A percentile compares a stretch with the other conserved stretches of the same genome.
Conservation (phyloP, 2,888 invertebrate species). For the Conomelus anceps region DNA sequence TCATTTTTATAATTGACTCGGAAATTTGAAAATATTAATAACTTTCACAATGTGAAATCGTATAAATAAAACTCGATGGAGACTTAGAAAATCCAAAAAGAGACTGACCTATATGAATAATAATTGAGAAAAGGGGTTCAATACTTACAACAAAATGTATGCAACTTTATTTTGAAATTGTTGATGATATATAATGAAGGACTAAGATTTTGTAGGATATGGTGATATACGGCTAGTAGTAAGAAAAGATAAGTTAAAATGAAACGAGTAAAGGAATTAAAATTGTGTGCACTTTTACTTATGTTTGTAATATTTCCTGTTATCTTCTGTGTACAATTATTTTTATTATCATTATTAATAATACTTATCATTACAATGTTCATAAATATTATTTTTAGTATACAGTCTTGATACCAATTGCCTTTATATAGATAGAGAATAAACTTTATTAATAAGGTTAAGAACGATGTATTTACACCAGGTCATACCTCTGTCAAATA, state of each 20-base stretch:
- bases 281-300: not conserved
- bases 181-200: not conserved
- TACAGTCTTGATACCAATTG: conserved; percentile 28
- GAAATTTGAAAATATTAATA: not conserved
- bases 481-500: conserved; percentile 33
- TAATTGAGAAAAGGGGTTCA: not conserved
- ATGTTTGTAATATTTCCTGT: not conserved
- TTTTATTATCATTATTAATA: conserved; percentile 28
- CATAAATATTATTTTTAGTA: not conserved
- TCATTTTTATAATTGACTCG: too few relatives aligned
- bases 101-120: not conserved
- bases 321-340: conserved; percentile 13
- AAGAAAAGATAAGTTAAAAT: not conserved
- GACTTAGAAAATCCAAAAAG: not conserved
- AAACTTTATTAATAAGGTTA: conserved; percentile 23
- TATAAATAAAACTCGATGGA: not conserved
- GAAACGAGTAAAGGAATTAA: not conserved
- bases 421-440: conserved; percentile 32
- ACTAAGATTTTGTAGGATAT: not conserved
- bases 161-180: not conserved
- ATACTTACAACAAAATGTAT: not conserved
- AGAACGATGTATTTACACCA: conserved; percentile 32
- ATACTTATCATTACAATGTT: conserved; percentile 7
- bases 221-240: not conserved
- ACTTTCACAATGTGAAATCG: not conserved